A percentile compares a stretch with the other conserved stretches of the same genome.
phyloP scores from a whole-genome alignment of 2,113 vertebrate species.

The Ceyx cyanopectus region DNA sequence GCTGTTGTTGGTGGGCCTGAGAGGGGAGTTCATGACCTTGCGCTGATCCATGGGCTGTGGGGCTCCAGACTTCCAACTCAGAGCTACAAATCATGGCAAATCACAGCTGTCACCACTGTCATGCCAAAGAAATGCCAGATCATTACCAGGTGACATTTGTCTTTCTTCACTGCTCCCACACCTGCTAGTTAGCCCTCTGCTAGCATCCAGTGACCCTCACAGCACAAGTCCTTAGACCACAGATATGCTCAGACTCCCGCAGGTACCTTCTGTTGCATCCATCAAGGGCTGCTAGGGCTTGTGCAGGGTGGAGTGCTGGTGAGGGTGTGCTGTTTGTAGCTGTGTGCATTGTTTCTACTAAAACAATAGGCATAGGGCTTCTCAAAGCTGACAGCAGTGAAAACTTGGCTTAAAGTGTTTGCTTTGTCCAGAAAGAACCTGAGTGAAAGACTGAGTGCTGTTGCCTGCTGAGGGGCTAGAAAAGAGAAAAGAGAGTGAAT shows the following conservation, averaged over 20 bases:
- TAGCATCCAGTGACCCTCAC: not conserved
- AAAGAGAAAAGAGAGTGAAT: not conserved
- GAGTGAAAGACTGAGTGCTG: not conserved
- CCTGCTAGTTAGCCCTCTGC: not conserved
- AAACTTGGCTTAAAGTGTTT: not conserved
- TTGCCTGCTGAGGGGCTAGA: not conserved
- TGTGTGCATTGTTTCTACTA: not conserved
- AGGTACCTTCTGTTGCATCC: not conserved
- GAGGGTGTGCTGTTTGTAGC: not conserved
- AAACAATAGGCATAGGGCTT: not conserved
- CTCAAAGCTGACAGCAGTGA: not conserved
- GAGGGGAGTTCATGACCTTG: not conserved
- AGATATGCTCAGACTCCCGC: not conserved
- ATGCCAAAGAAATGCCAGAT: not conserved
- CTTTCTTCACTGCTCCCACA: not conserved
- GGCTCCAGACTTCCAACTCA: not conserved
- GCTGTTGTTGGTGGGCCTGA: not conserved
- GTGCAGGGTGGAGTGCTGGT: not conserved
- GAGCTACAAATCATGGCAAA: not conserved
- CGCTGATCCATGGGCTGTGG: not conserved
- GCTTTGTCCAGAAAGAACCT: not conserved
- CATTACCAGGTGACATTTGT: not conserved
- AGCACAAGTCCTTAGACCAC: not conserved
- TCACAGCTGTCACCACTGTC: not conserved
- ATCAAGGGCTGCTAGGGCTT: rapidly evolving